Percentiles rank a stretch among this genome's conserved stretches.
These are phyloP conservation scores for Neoaliturus tenellus DNA, from an alignment of 2,888 invertebrate species.

Conservation along the genomic window DNA sequence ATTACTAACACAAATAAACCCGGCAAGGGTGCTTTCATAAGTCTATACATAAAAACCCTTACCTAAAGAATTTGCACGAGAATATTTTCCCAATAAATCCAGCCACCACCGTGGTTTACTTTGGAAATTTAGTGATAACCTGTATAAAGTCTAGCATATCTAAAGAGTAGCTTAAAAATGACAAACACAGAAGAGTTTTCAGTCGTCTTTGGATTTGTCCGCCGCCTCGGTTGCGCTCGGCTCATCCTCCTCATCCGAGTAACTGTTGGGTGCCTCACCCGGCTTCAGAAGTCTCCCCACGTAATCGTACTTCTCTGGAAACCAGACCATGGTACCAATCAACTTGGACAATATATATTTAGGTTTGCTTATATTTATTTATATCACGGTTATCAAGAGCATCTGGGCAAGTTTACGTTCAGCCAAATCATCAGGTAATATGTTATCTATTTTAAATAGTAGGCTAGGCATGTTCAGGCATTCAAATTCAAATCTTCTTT, in stretches of 20 bases:
- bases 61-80: constrained; percentile 35
- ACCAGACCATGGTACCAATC: too few relatives aligned
- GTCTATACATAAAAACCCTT: constrained; percentile 39
- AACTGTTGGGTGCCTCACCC: constrained; percentile 92
- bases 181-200: constrained; percentile 1
- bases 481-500: too few relatives aligned
- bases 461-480: too few relatives aligned
- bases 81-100: constrained; percentile 68
- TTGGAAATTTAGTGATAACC: not conserved
- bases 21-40: not conserved
- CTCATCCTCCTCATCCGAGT: constrained; percentile 90
- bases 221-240: constrained; percentile 71
- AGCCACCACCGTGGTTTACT: constrained; percentile 73
- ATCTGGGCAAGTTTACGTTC: too few relatives aligned
- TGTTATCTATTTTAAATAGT: too few relatives aligned
- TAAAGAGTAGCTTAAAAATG: constrained; percentile 26
- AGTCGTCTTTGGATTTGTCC: constrained; percentile 71
- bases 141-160: constrained; percentile 36
- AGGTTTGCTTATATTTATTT: too few relatives aligned
- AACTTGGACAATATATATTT: too few relatives aligned
- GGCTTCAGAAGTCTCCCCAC: constrained; percentile 94
- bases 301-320: constrained; percentile 94
- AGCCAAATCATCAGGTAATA: too few relatives aligned
- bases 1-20: not conserved
- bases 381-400: too few relatives aligned